A percentile compares a stretch with the other conserved stretches of the same genome.
Evolutionary conservation across 2,113 vertebrate genomes (phyloP).

Genomic region (Steatornis caripensis): DNA sequence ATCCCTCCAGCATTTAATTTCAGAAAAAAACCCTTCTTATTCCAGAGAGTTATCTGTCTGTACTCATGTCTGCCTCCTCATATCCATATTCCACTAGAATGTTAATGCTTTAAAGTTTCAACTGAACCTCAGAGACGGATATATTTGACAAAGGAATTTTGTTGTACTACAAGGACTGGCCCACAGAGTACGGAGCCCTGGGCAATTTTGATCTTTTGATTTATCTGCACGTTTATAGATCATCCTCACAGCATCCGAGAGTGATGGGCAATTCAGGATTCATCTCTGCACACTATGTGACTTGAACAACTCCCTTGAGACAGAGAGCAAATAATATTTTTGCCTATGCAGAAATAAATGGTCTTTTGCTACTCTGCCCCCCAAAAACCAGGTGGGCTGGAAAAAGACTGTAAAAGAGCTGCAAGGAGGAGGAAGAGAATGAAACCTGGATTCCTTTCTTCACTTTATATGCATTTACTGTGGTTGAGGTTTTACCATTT

Average conservation of each 20-base stretch:
- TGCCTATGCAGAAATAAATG: not conserved
- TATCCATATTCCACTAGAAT: slow-evolving; percentile 27
- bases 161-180: slow-evolving; percentile 25
- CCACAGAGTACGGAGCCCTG: not conserved
- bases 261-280: slow-evolving; percentile 36
- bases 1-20: not conserved
- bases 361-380: not conserved
- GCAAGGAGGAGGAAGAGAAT: not conserved
- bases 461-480: not conserved
- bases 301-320: slow-evolving; percentile 16
- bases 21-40: not conserved
- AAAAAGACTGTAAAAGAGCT: not conserved
- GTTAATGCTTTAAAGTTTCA: slow-evolving; percentile 39
- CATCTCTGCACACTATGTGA: not conserved
- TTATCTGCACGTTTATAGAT: slow-evolving; percentile 40
- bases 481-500: not conserved
- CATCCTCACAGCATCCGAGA: slow-evolving; percentile 30
- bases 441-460: not conserved
- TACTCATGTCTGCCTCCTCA: not conserved
- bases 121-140: not conserved
- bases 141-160: slow-evolving; percentile 24
- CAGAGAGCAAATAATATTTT: slow-evolving; percentile 24
- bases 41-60: not conserved
- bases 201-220: slow-evolving; percentile 14
- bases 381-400: not conserved